Conservation (phyloP, 2,113 vertebrate species). For the Dasypus novemcinctus region DNA sequence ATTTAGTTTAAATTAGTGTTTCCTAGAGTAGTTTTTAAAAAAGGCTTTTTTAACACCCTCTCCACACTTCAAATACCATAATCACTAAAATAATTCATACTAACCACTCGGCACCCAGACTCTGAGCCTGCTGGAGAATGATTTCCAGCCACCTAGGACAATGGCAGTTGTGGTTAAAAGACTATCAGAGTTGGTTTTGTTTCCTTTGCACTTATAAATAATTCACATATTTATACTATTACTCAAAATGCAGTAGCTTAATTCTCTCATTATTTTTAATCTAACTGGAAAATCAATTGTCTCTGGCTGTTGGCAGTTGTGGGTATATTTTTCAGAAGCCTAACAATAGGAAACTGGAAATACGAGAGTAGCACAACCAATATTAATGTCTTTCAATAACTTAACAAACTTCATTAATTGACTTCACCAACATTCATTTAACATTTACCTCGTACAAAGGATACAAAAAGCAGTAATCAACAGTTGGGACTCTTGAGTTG, state of each 20-base stretch:
- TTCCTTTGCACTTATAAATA: slow-evolving; percentile 9
- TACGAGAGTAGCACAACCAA: neutral
- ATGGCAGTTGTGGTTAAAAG: neutral
- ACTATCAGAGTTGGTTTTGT: neutral
- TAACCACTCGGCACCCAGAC: neutral
- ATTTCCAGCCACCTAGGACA: neutral
- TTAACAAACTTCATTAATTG: slow-evolving; percentile 1
- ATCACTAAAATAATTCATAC: slow-evolving; percentile 23
- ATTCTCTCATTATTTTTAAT: slow-evolving; percentile 54
- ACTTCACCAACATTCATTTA: neutral
- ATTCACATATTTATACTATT: slow-evolving; percentile 27
- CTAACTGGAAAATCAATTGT: slow-evolving; percentile 46
- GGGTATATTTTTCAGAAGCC: neutral
- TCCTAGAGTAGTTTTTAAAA: neutral
- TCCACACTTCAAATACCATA: neutral
- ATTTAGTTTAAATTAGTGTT: slow-evolving; percentile 22
- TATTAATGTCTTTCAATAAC: neutral
- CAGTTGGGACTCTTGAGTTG: neutral
- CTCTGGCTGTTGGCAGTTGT: neutral
- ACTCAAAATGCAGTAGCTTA: slow-evolving; percentile 12
- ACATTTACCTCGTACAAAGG: neutral
- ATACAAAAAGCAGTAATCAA: neutral
- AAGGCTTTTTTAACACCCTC: slow-evolving; percentile 1
- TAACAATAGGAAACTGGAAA: slow-evolving; percentile 7
- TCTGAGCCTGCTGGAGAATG: neutral